Percentiles rank a stretch among this genome's conserved stretches.
Evolutionary conservation across 2,797 vertebrate species (phyloP).

Genomic region (Oryzias sinensis): DNA sequence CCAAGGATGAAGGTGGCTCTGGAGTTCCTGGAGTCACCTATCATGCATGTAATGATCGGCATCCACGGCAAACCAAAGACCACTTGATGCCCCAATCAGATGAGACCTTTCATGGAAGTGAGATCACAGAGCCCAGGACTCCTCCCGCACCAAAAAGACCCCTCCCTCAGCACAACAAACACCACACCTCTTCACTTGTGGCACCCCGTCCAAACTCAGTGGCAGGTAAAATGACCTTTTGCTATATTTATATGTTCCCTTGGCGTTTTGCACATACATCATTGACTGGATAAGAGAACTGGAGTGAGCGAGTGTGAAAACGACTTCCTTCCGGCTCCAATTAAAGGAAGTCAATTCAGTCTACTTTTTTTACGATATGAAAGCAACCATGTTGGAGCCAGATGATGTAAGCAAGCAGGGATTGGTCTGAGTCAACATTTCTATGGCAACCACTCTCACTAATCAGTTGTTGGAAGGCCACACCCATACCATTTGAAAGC

Average conservation of each 20-base stretch:
- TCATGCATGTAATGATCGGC: slow-evolving; percentile 76
- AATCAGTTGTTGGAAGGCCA: too few relatives aligned
- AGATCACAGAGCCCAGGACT: slow-evolving; percentile 68
- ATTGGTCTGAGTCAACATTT: too few relatives aligned
- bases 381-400: too few relatives aligned
- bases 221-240: slow-evolving; percentile 82
- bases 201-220: slow-evolving; percentile 98
- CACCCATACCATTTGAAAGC: too few relatives aligned
- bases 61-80: slow-evolving; percentile 79
- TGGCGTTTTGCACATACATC: neutral
- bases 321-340: too few relatives aligned
- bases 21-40: slow-evolving; percentile 71
- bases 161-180: slow-evolving; percentile 75
- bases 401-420: too few relatives aligned
- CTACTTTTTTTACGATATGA: too few relatives aligned
- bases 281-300: neutral
- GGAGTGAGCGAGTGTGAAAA: too few relatives aligned
- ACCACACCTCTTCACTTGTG: slow-evolving; percentile 78
- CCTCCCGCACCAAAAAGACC: slow-evolving; percentile 76
- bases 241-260: neutral
- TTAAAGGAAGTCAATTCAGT: too few relatives aligned
- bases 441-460: too few relatives aligned
- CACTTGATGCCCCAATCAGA: slow-evolving; percentile 65
- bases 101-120: slow-evolving; percentile 77
- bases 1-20: slow-evolving; percentile 83